A percentile compares a stretch with the other conserved stretches of the same genome.
phyloP scores from a whole-genome alignment of 1,140 invertebrate genomes.

The Ips typographus region DNA sequence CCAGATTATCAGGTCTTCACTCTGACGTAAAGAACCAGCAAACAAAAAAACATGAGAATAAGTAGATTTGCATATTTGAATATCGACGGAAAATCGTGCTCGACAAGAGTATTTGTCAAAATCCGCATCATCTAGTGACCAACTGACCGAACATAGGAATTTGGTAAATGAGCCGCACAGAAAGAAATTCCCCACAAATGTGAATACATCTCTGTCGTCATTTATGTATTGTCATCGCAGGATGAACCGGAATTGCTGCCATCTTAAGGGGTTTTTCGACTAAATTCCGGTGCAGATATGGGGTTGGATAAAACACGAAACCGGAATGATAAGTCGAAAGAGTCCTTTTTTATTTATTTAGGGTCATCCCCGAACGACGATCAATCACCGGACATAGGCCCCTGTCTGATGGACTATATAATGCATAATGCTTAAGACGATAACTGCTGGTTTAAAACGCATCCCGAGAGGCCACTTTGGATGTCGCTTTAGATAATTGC shows the following conservation, averaged over 20 bases:
- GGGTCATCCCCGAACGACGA: slow-evolving; percentile 45
- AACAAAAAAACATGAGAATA: too few species aligned
- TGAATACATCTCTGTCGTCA: slow-evolving; percentile 48
- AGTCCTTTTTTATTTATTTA: slow-evolving; percentile 45
- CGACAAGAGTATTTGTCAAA: slow-evolving; percentile 45
- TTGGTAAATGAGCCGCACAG: slow-evolving; percentile 44
- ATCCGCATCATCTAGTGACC: slow-evolving; percentile 48
- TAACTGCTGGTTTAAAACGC: slow-evolving; percentile 51
- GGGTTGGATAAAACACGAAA: slow-evolving; percentile 46
- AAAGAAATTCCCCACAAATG: slow-evolving; percentile 51
- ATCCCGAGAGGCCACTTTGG: slow-evolving; percentile 48
- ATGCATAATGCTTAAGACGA: slow-evolving; percentile 53
- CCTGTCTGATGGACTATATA: slow-evolving; percentile 50
- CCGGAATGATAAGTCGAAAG: slow-evolving; percentile 44
- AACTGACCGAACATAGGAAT: slow-evolving; percentile 47
- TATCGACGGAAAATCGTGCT: slow-evolving; percentile 37
- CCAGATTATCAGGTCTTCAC: too few species aligned
- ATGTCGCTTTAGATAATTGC: slow-evolving; percentile 44
- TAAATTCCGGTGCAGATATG: slow-evolving; percentile 35
- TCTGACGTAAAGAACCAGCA: too few species aligned
- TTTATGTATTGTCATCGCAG: slow-evolving; percentile 45
- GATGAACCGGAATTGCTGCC: slow-evolving; percentile 41
- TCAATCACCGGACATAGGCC: slow-evolving; percentile 50
- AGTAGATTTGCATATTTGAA: slow-evolving; percentile 39
- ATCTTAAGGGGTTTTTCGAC: slow-evolving; percentile 37